Percentiles rank a stretch among this genome's conserved stretches.
Evolutionary conservation across 1,140 invertebrate species (phyloP).

Genomic region (Drosophila lowei): DNA sequence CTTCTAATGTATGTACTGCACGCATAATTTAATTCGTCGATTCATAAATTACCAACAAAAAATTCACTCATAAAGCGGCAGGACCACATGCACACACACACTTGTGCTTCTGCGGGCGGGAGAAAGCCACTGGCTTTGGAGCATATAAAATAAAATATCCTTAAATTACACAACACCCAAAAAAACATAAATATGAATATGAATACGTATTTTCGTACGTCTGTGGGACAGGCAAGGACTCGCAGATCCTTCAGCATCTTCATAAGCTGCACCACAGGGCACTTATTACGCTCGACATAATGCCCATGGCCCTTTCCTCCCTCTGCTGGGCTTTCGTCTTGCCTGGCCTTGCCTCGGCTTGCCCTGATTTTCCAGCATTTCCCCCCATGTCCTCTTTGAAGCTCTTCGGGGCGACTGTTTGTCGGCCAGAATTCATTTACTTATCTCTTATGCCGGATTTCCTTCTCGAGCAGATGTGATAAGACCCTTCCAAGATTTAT

Average conservation of each 20-base stretch:
- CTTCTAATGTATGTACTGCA: constrained; percentile 67
- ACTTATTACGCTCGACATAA: constrained; percentile 39
- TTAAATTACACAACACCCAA: constrained; percentile 26
- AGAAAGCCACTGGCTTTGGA: constrained; percentile 41
- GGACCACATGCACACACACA: constrained; percentile 7
- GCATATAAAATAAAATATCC: constrained; percentile 42
- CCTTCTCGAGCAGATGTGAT: no score
- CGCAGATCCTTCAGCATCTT: constrained; percentile 19
- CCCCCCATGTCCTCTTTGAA: not conserved
- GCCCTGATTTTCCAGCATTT: constrained; percentile 6
- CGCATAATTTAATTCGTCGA: constrained; percentile 78
- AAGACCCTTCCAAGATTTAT: not conserved
- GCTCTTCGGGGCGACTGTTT: no score
- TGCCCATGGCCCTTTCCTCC: constrained; percentile 8
- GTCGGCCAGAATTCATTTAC: constrained; percentile 27
- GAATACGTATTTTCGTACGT: not conserved
- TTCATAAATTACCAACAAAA: constrained; percentile 69
- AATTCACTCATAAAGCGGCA: constrained; percentile 20
- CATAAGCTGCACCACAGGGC: constrained; percentile 46
- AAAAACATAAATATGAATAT: constrained; percentile 8
- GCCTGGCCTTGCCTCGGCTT: not conserved
- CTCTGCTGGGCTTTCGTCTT: not conserved
- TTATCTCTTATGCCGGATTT: constrained; percentile 5
- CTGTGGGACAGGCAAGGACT: constrained; percentile 22
- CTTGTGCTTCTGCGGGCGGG: constrained; percentile 9